Evolutionary conservation across 2,888 invertebrate species (phyloP).

Genomic region (Drosophila paranaensis): DNA sequence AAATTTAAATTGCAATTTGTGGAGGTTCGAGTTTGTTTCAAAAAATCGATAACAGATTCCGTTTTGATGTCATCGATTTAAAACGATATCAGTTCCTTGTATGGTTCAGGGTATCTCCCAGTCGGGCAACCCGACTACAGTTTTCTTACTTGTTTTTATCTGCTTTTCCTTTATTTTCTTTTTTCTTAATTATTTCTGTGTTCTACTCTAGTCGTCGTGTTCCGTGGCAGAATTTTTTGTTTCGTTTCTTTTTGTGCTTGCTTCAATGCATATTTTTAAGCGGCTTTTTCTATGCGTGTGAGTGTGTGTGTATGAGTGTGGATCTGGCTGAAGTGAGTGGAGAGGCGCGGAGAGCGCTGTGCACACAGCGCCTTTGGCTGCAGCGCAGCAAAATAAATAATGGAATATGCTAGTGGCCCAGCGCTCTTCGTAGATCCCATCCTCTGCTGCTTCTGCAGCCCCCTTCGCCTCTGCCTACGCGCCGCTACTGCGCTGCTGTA

Average conservation of each 20-base stretch:
- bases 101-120: no score
- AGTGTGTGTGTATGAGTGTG: slow-evolving; percentile 1
- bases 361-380: slow-evolving; percentile 66
- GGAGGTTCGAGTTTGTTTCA: no score
- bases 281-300: slow-evolving; percentile 55
- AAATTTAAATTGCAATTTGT: no score
- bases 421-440: slow-evolving; percentile 51
- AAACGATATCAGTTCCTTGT: no score
- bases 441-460: neutral
- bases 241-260: slow-evolving; percentile 40
- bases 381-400: slow-evolving; percentile 29
- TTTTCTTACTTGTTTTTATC: slow-evolving; percentile 14
- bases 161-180: slow-evolving; percentile 42
- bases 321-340: neutral
- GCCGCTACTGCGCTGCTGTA: neutral
- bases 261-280: slow-evolving; percentile 77
- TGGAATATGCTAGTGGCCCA: slow-evolving; percentile 39
- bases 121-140: no score
- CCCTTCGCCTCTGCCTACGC: no score
- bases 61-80: no score
- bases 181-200: slow-evolving; percentile 37
- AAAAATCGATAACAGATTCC: no score
- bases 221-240: slow-evolving; percentile 48
- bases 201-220: slow-evolving; percentile 50
- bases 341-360: slow-evolving; percentile 6